A percentile compares a stretch with the other conserved stretches of the same genome.
Evolutionary conservation across 2,888 invertebrate species (phyloP).

Genomic region (Nomada fabriciana): DNA sequence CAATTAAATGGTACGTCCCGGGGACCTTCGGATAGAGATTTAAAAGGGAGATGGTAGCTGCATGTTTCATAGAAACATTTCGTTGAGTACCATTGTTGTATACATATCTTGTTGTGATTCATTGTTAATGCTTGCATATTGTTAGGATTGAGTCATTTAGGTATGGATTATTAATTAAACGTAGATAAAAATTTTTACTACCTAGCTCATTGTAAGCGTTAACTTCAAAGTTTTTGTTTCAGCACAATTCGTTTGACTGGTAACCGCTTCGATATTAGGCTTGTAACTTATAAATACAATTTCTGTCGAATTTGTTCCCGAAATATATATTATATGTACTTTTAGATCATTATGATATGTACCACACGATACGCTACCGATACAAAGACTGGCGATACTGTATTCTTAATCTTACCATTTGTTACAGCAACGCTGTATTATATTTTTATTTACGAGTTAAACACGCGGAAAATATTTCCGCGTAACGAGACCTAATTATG

Average conservation of each 20-base stretch:
- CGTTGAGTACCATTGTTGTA: slow-evolving; percentile 83
- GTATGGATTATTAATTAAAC: slow-evolving; percentile 84
- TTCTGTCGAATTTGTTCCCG: slow-evolving; percentile 52
- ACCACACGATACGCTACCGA: slow-evolving; percentile 46
- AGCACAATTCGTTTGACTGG: slow-evolving; percentile 82
- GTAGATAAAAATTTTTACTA: slow-evolving; percentile 82
- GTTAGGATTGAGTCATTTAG: slow-evolving; percentile 85
- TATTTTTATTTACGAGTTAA: slow-evolving; percentile 1
- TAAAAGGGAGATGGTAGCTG: slow-evolving; percentile 77
- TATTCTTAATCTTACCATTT: slow-evolving; percentile 30
- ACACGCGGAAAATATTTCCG: not conserved
- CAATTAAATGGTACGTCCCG: slow-evolving; percentile 52
- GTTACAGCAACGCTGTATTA: slow-evolving; percentile 48
- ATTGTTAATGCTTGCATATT: slow-evolving; percentile 85
- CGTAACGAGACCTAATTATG: not conserved
- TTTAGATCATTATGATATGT: slow-evolving; percentile 50
- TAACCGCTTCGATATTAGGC: slow-evolving; percentile 77
- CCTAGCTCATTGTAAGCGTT: slow-evolving; percentile 79
- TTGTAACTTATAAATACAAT: slow-evolving; percentile 53
- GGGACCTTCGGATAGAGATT: slow-evolving; percentile 74
- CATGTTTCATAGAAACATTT: slow-evolving; percentile 81
- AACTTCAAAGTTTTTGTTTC: slow-evolving; percentile 82
- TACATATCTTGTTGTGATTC: slow-evolving; percentile 85
- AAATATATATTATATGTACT: slow-evolving; percentile 47
- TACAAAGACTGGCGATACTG: slow-evolving; percentile 40